Percentiles rank a stretch among this genome's conserved stretches.
phyloP scores from a whole-genome alignment of 2,888 invertebrate species.

The Rotaria sp. region DNA sequence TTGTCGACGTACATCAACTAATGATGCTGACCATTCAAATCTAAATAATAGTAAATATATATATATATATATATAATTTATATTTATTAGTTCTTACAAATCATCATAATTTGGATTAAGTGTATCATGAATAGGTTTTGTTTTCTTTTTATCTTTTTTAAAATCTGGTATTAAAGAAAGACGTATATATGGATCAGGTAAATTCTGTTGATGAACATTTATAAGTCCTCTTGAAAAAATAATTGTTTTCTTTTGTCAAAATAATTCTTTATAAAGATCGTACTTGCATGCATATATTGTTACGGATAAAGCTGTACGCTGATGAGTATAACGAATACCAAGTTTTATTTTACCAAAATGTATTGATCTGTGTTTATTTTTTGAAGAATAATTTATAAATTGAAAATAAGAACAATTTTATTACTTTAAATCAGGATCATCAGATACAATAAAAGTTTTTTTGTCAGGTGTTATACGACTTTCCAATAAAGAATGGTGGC shows the following conservation, averaged over 20 bases:
- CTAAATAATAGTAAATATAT: too few relatives aligned
- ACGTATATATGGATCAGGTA: constrained; percentile 38
- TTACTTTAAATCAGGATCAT: background rate
- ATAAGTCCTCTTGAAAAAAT: constrained; percentile 18
- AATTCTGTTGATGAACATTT: constrained; percentile 25
- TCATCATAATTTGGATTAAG: constrained; percentile 38
- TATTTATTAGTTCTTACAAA: background rate
- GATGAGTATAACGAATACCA: constrained; percentile 22
- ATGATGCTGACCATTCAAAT: constrained; percentile 34
- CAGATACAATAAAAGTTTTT: background rate
- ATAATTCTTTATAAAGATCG: background rate
- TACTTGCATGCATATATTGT: constrained; percentile 23
- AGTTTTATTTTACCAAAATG: constrained; percentile 25
- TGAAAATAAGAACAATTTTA: background rate
- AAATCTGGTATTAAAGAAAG: constrained; percentile 32
- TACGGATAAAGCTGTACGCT: constrained; percentile 9
- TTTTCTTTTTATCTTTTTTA: constrained; percentile 37
- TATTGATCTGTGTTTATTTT: background rate
- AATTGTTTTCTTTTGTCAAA: too few relatives aligned
- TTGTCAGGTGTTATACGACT: background rate
- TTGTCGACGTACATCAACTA: constrained; percentile 23
- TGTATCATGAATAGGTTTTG: constrained; percentile 1
- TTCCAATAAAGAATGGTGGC: background rate
- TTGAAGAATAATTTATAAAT: background rate
- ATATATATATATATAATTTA: background rate